Conservation (phyloP, 2,888 invertebrate species). For the Melikaiella ostensackeni region DNA sequence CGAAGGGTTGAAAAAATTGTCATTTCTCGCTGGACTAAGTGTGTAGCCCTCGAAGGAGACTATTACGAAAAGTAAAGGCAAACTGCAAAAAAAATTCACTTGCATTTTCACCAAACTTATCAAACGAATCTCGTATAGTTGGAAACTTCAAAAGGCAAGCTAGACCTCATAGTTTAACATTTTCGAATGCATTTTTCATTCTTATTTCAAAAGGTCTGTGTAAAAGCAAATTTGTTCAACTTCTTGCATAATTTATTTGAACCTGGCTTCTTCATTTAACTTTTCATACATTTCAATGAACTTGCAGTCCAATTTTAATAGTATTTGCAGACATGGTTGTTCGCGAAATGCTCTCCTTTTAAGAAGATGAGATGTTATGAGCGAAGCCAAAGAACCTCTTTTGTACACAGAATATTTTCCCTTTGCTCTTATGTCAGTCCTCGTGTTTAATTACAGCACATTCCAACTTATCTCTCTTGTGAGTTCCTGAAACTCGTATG, state of each 20-base stretch:
- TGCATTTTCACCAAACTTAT: too few relatives aligned
- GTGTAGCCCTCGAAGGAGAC: too few relatives aligned
- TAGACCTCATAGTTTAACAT: too few relatives aligned
- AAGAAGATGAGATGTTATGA: not conserved
- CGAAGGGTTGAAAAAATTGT: too few relatives aligned
- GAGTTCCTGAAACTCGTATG: not conserved
- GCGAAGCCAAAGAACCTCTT: slow-evolving; percentile 23
- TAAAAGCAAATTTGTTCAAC: not conserved
- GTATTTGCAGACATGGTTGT: not conserved
- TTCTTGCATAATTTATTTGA: not conserved
- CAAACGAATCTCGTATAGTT: too few relatives aligned
- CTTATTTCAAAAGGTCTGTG: not conserved
- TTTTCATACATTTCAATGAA: not conserved
- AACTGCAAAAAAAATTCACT: too few relatives aligned
- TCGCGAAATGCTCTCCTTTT: not conserved
- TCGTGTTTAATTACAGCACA: slow-evolving; percentile 31
- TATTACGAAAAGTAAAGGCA: too few relatives aligned
- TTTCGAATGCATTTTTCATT: not conserved
- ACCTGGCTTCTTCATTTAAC: not conserved
- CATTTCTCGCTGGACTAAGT: too few relatives aligned
- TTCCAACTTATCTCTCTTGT: slow-evolving; percentile 18
- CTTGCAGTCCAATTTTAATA: not conserved
- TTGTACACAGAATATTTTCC: slow-evolving; percentile 21
- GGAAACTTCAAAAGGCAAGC: too few relatives aligned
- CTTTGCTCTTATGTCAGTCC: slow-evolving; percentile 9